Evolutionary conservation across 2,797 vertebrate species (phyloP), one percentile per base, ranked within the genome.

Genomic region (Limnodromus scolopaceus): DNA sequence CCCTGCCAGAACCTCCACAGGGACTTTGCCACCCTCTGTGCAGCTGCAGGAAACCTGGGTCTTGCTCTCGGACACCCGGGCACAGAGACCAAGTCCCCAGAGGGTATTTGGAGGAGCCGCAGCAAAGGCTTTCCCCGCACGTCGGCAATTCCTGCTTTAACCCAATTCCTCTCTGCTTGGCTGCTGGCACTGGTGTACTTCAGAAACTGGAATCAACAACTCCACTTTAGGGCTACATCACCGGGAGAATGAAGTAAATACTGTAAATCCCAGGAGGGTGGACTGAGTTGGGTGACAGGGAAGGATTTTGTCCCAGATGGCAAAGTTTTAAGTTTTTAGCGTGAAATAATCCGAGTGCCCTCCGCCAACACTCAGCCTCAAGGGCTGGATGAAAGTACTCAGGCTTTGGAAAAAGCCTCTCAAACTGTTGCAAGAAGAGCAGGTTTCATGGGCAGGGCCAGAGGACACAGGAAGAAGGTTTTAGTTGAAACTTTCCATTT

Each of bases 371-470:
- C 10, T 7, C 24, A 43, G 36, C 8, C n/a, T n/a, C n/a, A n/a
- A n/a, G n/a, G n/a, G 49, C 49, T 48, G 36, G 19, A 22, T 27
- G 30, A 46, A 69, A 36, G 22, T 2, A 0, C 48, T 58, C n/a
- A 16, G 32, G 60, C 48, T 61, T 46, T 46, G 30, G 22, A 20
- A 76, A 65, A 75, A 60, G 4, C 61, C 36, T 53, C 43, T 49
- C 28, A 38, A 51, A 43, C 46, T 39, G 34, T 17, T 18, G 11
- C 3, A 22, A 63, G 60, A 60, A 54, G 19, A 36, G 18, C 16
- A 25, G 4, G 0, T 36, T 84, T n/a, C 18, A 3, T 1, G 20
- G 19, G 11, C 1, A 1, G 27, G 20, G 57, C 17, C 39, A 66
- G 68, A 77, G 43, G 13, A 19, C 25, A 13, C 11, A 4, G 2